Evolutionary conservation across 2,888 invertebrate genomes (phyloP).

Genomic region (Latrodectus elegans): DNA sequence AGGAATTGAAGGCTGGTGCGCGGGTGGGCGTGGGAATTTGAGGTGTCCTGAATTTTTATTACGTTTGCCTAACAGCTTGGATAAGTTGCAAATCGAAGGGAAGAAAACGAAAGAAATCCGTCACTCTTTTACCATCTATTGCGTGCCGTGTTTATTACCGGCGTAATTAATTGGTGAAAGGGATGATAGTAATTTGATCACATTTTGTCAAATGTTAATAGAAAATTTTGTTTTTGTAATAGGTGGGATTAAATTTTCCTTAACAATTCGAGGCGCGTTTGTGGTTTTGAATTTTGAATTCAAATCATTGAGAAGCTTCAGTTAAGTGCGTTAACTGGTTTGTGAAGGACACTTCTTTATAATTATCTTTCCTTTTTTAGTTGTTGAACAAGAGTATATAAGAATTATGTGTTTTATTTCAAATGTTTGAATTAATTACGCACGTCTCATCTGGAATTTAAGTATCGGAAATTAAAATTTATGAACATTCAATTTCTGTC

Average conservation of each 20-base stretch:
- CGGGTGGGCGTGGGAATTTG: not conserved
- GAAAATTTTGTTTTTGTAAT: not conserved
- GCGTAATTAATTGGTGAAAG: not conserved
- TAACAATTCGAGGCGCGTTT: not conserved
- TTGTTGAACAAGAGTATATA: too few relatives aligned
- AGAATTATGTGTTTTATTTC: too few relatives aligned
- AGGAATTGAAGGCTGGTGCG: not conserved
- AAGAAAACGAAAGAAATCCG: not conserved
- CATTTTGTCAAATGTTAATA: not conserved
- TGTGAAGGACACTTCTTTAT: too few relatives aligned
- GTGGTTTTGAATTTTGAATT: not conserved
- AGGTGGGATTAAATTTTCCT: not conserved
- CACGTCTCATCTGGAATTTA: too few relatives aligned
- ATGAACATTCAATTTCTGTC: too few relatives aligned
- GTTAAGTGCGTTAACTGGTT: too few relatives aligned
- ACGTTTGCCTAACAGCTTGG: not conserved
- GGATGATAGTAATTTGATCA: not conserved
- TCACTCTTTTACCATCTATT: not conserved
- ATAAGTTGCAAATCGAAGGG: not conserved
- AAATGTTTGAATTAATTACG: too few relatives aligned
- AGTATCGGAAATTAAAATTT: too few relatives aligned
- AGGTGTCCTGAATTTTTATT: conserved; percentile 28
- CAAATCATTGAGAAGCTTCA: too few relatives aligned
- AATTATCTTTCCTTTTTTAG: too few relatives aligned
- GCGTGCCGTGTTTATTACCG: not conserved